Evolutionary conservation across 2,113 vertebrate species (phyloP), one percentile per base, ranked within the genome.

Genomic region (Copsychus sechellarum): DNA sequence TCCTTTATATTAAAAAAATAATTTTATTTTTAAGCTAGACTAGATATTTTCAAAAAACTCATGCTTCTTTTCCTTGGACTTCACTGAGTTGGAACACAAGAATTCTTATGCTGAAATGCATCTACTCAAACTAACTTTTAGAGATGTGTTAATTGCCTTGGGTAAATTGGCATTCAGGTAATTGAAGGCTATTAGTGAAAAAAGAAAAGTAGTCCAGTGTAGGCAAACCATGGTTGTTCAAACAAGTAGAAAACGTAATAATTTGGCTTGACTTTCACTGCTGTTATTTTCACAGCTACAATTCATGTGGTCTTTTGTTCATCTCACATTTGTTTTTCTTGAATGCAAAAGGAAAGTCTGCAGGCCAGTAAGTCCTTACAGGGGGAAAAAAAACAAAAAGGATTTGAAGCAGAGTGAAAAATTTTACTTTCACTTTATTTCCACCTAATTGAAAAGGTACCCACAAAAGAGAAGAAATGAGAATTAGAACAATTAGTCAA

Each of bases 101-200:
- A 53, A 81, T 72, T 61, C 57, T 88, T 66, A 67, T 29, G 43
- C 48, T 57, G 73, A 93, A 86, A 78, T 81, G 64, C 62, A 60
- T 82, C 62, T 87, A 72, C 22, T 15, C 28, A 77, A 73, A 80
- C 45, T 86, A 86, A 24, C 29, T 82, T 91, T 66, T 70, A 61
- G 54, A 79, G 36, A 58, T 47, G 40, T 50, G 38, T 80, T 95
- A 87, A 86, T 84, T 82, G 78, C 78, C 81, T 88, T 77, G 12
- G 73, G 62, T 93, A 70, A 94, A 73, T 26, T 93, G 33, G 60
- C 50, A 83, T 60, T 73, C 33, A 80, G 51, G 54, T 85, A 94
- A 90, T 31, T 95, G 79, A 83, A 87, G 29, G 58, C 38, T 95
- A 85, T 76, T 81, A 94, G 17, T 15, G 57, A 60, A 91, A 90